A percentile compares a stretch with the other conserved stretches of the same genome.
Evolutionary conservation across 2,888 invertebrate genomes (phyloP).

Genomic region (Acrocera orbiculus): DNA sequence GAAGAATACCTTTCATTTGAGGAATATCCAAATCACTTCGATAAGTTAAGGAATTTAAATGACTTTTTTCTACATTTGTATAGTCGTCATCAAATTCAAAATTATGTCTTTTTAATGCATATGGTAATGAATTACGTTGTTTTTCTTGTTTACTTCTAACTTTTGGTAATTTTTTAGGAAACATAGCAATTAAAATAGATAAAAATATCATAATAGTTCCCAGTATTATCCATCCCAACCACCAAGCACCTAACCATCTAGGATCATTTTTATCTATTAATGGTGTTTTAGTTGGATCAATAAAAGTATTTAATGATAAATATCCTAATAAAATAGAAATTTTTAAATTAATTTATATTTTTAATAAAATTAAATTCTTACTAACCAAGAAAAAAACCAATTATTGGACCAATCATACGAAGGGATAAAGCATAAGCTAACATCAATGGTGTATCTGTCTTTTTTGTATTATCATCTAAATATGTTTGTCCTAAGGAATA

Average conservation of each 20-base stretch:
- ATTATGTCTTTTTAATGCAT: not conserved
- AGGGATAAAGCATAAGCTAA: slow-evolving; percentile 31
- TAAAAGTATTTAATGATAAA: slow-evolving; percentile 36
- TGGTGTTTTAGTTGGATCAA: slow-evolving; percentile 41
- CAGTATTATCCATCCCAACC: slow-evolving; percentile 46
- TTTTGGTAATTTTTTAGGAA: slow-evolving; percentile 35
- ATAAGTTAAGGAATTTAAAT: too few species aligned
- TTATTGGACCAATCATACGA: slow-evolving; percentile 34
- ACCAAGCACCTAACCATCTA: slow-evolving; percentile 58
- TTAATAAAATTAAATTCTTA: slow-evolving; percentile 20
- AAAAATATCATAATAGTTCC: slow-evolving; percentile 39
- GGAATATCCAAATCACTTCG: too few species aligned
- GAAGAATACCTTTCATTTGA: too few species aligned
- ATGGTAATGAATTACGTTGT: too few species aligned
- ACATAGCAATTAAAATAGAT: slow-evolving; percentile 43
- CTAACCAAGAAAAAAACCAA: slow-evolving; percentile 39
- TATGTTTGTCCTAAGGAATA: slow-evolving; percentile 49
- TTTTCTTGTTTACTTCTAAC: too few species aligned
- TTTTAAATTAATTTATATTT: not conserved
- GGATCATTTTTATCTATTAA: slow-evolving; percentile 41
- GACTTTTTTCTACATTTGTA: too few species aligned
- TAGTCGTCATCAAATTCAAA: too few species aligned
- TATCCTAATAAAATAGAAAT: slow-evolving; percentile 17
- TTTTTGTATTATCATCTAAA: slow-evolving; percentile 49
- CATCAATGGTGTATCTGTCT: slow-evolving; percentile 43